Evolutionary conservation across 2,888 invertebrate genomes (phyloP), one percentile per base, ranked within the genome.

Genomic region (Sphinx pinastri): DNA sequence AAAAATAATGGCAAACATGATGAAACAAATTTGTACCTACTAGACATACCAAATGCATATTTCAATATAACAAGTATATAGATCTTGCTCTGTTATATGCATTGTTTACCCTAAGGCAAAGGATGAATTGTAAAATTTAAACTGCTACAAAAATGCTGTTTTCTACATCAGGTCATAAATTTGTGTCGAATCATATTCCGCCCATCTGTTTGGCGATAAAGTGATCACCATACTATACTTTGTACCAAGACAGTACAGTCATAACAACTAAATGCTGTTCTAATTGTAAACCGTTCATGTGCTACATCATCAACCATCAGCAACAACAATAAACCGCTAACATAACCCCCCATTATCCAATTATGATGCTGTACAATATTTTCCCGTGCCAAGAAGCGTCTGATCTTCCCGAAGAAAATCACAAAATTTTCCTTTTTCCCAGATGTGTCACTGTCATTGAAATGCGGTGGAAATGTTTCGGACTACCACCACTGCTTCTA

Each of bases 321-420:
- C n/a, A 5, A 13, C 63, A 63, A 19, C 12, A 19, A 63, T 49
- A 63, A 16, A 49, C 63, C 47, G 49, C 19, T 49, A 47, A 13
- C 47, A 60, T 12, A 60, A 45, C 16, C 60, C 63, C 13, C 13
- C 16, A 16, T 49, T 63, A 49, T 49, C 47, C 19, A 63, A 63
- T 63, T 63, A 63, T 0, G 63, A 16, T 4, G 11, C 63, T 63
- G 19, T 49, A 19, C 16, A 63, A 7, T 49, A 19, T 63, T 63
- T 63, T 49, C 49, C 19, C 49, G 13, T 49, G 19, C 49, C 12
- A 63, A 63, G 6, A 63, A 13, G 60, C 19, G 12, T 47, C 49
- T 13, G 13, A 13, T 6, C 19, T 63, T 63, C 13, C n/a, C 13
- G 49, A 63, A 47, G 63, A 63, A 63, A 47, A 49, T 49, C 12